Evolutionary conservation across 2,888 invertebrate genomes (phyloP).

Genomic region (Venusia cambrica): DNA sequence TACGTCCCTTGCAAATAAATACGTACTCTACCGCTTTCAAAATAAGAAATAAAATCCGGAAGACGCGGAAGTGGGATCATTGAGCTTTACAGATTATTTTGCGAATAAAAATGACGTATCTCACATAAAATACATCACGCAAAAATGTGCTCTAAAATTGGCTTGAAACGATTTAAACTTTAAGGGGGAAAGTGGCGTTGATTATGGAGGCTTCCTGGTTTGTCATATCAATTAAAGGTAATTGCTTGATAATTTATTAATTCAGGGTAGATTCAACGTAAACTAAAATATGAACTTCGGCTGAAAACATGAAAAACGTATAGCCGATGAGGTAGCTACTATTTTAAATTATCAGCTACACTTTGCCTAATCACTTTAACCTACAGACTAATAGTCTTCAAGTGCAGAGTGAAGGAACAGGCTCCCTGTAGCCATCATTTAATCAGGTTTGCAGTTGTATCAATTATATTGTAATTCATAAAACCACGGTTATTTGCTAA

Average conservation of each 20-base stretch:
- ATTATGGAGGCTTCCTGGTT: constrained; percentile 67
- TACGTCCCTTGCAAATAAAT: constrained; percentile 30
- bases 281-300: no score
- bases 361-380: no score
- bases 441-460: no score
- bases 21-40: constrained; percentile 33
- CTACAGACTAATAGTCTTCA: no score
- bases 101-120: constrained; percentile 39
- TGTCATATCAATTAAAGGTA: constrained; percentile 70
- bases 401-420: no score
- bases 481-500: no score
- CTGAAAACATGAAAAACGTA: no score
- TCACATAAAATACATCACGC: constrained; percentile 11
- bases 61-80: constrained; percentile 65
- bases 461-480: no score
- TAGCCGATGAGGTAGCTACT: no score
- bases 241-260: constrained; percentile 70
- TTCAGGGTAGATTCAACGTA: constrained; percentile 49
- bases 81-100: constrained; percentile 69
- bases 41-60: constrained; percentile 39
- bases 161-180: constrained; percentile 26
- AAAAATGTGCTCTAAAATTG: constrained; percentile 32
- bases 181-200: constrained; percentile 46
- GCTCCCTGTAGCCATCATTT: no score
- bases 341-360: no score